Base-by-base conservation (phyloP, 2,888 invertebrate genomes). In the Andrena bucephala region DNA sequence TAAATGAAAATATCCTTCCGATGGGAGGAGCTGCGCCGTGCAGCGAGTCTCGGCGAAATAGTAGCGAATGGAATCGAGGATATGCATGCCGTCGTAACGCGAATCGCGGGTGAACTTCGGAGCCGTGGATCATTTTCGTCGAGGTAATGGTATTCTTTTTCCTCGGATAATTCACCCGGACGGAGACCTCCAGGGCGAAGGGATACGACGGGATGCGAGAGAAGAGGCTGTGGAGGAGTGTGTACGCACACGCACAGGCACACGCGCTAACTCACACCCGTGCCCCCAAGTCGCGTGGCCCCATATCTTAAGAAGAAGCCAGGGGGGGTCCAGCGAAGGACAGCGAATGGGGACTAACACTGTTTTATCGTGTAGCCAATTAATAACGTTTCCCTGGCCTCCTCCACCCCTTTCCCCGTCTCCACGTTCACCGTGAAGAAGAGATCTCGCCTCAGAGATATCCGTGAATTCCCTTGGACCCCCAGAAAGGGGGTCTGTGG, bases 301-400 rank as follows among this genome's bases (percentile, higher is more conserved):
- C 90, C 92, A 92, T 93, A 93, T 93, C 92, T 93, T 91, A 89
- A 85, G 85, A 86, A 84, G 86, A 87, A 90, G 89, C 92, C 91
- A 87, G 87, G 90, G 92, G 92, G 92, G 93, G 92, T 91, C 91
- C 88, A 42, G 70, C 85, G 89, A 89, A 88, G 91, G 91, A 91
- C 91, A 90, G 88, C 89, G 90, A 90, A 92, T 89, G 90, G 91
- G 89, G 90, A 92, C 92, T 91, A 93, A 93, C 93, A 92, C 91
- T 91, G 92, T 91, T 93, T 93, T 92, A 93, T 93, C 93, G 89
- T 93, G 93, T 93, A 93, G 91, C 92, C 91, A 92, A 93, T 93
- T 93, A 93, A 93, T 93, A 93, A 93, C 89, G 89, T 92, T 89
- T 85, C 85, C 89, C 86, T 77, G 60, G 82, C 80, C 82, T 65